phyloP scores from a whole-genome alignment of 2,113 vertebrate species.

The Phyllostomus discolor region DNA sequence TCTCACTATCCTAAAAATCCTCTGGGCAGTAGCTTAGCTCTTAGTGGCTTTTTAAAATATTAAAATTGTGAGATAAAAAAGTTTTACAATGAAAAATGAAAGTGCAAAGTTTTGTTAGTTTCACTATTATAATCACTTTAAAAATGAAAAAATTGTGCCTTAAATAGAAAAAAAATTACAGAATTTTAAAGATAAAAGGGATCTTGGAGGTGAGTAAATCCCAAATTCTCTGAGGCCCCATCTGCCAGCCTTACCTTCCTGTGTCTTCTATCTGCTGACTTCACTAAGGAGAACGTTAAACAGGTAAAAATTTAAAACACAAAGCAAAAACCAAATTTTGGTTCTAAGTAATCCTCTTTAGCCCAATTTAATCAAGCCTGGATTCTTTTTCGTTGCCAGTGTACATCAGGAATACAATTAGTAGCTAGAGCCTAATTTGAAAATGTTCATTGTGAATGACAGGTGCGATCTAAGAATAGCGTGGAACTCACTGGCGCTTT shows the following conservation, averaged over 20 bases:
- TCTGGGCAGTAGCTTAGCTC: not conserved
- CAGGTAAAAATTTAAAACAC: not conserved
- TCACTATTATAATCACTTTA: not conserved
- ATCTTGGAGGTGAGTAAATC: constrained; percentile 12
- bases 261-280: not conserved
- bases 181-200: not conserved
- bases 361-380: not conserved
- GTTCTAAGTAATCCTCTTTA: constrained; percentile 16
- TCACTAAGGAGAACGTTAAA: not conserved
- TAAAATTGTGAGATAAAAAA: not conserved
- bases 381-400: constrained; percentile 26
- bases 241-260: not conserved
- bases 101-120: not conserved
- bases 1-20: not conserved
- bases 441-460: constrained; percentile 38
- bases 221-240: not conserved
- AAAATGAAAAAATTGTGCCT: not conserved
- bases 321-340: constrained; percentile 7
- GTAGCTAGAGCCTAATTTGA: constrained; percentile 42
- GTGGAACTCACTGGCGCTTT: not conserved
- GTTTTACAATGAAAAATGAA: not conserved
- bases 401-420: constrained; percentile 32
- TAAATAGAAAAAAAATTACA: constrained; percentile 13
- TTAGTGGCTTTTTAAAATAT: not conserved
- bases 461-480: not conserved